Evolutionary conservation across 2,888 invertebrate genomes (phyloP), one percentile per base, ranked within the genome.

Genomic region (Reticulitermes lucifugus): DNA sequence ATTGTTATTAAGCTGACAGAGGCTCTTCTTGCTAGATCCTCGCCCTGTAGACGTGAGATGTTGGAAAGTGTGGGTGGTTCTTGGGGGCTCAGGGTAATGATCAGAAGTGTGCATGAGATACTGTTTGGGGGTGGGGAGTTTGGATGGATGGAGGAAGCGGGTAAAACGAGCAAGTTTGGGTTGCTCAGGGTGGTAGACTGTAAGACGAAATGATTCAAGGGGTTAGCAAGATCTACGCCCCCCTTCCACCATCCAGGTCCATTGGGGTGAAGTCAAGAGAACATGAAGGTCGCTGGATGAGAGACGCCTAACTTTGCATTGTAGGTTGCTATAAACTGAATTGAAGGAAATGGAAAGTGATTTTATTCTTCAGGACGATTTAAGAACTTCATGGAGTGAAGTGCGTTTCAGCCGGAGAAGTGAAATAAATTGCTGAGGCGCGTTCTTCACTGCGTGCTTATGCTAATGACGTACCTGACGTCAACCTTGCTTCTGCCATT

Each of bases 1-100:
- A 85, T 85, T 85, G 85, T 85, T 85, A 85, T 85, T 85, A 83
- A 83, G 83, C 85, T 83, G 83, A 85, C 85, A 85, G 85, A 83
- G 85, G 75, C 79, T 85, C 79, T 85, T 79, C 79, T 25, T 35
- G 59, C 75, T 43, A 59, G 70, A 46, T 29, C 29, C 83, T 29
- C 65, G n/a, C 65, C 25, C 65, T 14, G 65, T 65, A 65, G 65
- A 65, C 65, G 65, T 65, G 65, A 65, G 65, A 25, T 65, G 65
- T 65, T 25, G 25, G 65, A 12, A n/a, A 6, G 60, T 7, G n/a
- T 7, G n/a, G 60, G 60, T 12, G 55, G 55, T 25, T n/a, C 59
- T 70, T 59, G 83, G 71, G 80, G 70, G 51, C n/a, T 75, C 35
- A 55, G 70, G 83, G 79, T 41, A 80, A 55, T 80, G 85, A 85